Conservation (phyloP, 2,888 invertebrate species). For the Lasioglossum leucozonium region DNA sequence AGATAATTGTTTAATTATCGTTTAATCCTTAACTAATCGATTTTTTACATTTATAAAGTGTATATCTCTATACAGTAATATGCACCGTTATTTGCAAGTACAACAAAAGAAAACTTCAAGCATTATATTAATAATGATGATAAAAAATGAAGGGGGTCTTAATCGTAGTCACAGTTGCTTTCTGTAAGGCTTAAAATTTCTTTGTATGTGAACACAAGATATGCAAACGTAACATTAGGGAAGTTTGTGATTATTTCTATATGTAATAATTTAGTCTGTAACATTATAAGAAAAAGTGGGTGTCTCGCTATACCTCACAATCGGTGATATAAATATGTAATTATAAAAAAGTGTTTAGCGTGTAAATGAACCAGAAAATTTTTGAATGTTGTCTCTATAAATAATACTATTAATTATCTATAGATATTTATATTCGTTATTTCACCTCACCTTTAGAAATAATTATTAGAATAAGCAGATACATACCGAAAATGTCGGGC, state of each 20-base stretch:
- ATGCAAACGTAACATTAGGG: neutral
- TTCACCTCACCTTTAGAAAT: neutral
- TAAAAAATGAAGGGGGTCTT: neutral
- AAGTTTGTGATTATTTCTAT: neutral
- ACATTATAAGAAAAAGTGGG: neutral
- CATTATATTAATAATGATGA: neutral
- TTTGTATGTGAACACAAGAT: conserved; percentile 1
- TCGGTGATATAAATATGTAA: conserved; percentile 31
- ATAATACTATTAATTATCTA: neutral
- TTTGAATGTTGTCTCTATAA: conserved; percentile 26
- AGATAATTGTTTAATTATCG: neutral
- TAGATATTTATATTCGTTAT: neutral
- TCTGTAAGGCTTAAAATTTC: conserved; percentile 13
- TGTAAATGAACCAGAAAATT: conserved; percentile 20
- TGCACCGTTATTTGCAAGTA: neutral
- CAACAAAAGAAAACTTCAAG: neutral
- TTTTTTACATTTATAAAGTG: neutral
- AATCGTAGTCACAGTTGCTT: conserved; percentile 13
- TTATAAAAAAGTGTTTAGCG: conserved; percentile 21
- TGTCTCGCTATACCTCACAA: conserved; percentile 16
- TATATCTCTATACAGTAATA: neutral
- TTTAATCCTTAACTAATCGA: neutral
- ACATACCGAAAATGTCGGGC: no score
- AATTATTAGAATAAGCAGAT: no score
- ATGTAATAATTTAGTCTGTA: conserved; percentile 12